These are phyloP conservation scores for Galerucella pusilla DNA, from an alignment of 2,888 invertebrate genomes.

Conservation along the genomic window DNA sequence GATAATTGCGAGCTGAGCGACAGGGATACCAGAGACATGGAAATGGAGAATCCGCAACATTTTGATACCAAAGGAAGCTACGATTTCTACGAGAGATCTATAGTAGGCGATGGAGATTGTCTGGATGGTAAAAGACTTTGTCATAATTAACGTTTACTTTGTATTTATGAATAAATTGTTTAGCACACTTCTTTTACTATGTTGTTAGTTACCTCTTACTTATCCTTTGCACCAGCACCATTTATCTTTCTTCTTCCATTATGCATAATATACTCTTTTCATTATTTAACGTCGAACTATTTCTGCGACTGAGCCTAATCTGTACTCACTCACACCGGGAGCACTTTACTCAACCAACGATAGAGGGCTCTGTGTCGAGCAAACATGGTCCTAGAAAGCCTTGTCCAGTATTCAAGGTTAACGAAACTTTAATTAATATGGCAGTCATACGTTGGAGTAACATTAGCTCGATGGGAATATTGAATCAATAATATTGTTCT, in stretches of 20 bases:
- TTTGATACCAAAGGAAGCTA: slow-evolving; percentile 87
- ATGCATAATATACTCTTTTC: too few relatives aligned
- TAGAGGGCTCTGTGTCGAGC: too few relatives aligned
- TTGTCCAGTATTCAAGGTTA: too few relatives aligned
- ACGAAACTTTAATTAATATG: too few relatives aligned
- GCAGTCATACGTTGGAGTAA: too few relatives aligned
- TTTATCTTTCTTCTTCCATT: not conserved
- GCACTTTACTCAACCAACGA: too few relatives aligned
- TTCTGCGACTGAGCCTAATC: too few relatives aligned
- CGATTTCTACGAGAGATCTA: slow-evolving; percentile 85
- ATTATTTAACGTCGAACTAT: too few relatives aligned
- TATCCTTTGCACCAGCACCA: not conserved
- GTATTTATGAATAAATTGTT: slow-evolving; percentile 7
- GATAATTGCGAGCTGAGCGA: slow-evolving; percentile 94
- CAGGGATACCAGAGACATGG: slow-evolving; percentile 84
- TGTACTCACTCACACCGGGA: too few relatives aligned
- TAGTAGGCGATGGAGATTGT: slow-evolving; percentile 79
- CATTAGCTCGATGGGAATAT: too few relatives aligned
- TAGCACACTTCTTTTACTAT: slow-evolving; percentile 11
- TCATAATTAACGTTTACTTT: slow-evolving; percentile 19
- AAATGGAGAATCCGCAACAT: slow-evolving; percentile 84
- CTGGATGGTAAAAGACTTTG: slow-evolving; percentile 76
- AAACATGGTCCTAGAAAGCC: too few relatives aligned
- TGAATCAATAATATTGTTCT: too few relatives aligned
- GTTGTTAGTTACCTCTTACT: slow-evolving; percentile 14